Conservation (phyloP, 53 echinoderm and acorn worm genomes). For the Mesocentrotus franciscanus region DNA sequence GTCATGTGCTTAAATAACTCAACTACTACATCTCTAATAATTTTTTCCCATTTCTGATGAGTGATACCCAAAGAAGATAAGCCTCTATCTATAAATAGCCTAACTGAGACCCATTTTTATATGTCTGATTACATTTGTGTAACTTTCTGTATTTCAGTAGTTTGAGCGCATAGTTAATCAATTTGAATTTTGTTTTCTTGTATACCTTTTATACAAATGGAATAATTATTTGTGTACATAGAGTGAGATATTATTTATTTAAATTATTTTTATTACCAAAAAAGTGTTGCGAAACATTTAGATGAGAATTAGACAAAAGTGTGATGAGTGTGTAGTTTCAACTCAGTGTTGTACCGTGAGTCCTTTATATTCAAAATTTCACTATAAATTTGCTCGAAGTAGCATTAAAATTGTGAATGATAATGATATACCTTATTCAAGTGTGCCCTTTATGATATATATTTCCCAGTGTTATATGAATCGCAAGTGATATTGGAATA, state of each 20-base stretch:
- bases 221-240: conserved; percentile 47
- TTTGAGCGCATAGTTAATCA: background rate
- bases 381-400: background rate
- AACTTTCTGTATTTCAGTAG: background rate
- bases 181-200: background rate
- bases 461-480: background rate
- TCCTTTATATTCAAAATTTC: background rate
- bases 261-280: conserved; percentile 62
- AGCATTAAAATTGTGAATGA: background rate
- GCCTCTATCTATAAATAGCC: background rate
- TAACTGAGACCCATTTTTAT: background rate
- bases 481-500: background rate
- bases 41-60: too few relatives aligned
- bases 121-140: background rate
- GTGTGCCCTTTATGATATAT: background rate
- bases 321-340: background rate
- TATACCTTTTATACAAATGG: background rate
- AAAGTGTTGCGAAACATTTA: background rate
- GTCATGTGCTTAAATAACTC: too few relatives aligned
- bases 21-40: too few relatives aligned
- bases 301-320: background rate
- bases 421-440: background rate
- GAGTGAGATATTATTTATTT: conserved; percentile 63
- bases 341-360: conserved; percentile 12
- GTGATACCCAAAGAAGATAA: too few relatives aligned